Evolutionary conservation across 2,888 invertebrate genomes (phyloP), one percentile per base, ranked within the genome.

Genomic region (Ceramica pisi): DNA sequence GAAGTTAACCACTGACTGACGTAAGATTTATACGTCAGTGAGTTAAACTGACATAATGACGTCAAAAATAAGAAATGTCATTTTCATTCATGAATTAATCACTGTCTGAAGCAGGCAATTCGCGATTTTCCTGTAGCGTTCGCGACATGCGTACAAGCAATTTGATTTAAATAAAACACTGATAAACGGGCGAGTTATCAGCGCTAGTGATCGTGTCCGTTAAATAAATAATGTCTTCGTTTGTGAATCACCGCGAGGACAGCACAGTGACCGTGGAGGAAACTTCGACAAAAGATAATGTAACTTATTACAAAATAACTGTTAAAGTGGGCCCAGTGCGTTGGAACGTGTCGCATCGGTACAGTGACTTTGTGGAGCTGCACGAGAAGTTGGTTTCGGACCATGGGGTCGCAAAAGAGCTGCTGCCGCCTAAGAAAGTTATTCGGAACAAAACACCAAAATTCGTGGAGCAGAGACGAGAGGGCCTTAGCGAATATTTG

Each of bases 391-490:
- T 99, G n/a, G 97, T 98, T 0, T 92, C 96, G 5, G 98, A 98
- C 86, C 98, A 98, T 92, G 98, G 98, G 64, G 97, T 98, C 6
- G 97, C 98, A 10, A 98, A 98, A 90, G 98, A 98, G 87, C 96
- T 98, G 73, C 94, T 99, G 21, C 99, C 99, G 16, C 99, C 99
- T 0, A 99, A 99, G 93, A 99, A 99, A 95, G 96, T 98, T 6
- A 97, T 99, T 86, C 98, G 99, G 1, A 99, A 99, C 90, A 98
- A 98, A 92, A 98, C 98, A 80, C 98, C 98, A 0, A 96, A 97
- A 69, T 99, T 99, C 90, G 96, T 99, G 2, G 98, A 98, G 89
- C 98, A 97, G 87, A 97, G 99, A 67, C 97, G 98, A 73, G 96
- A 97, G 79, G 98, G 97, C 21, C 94, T 99, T 53, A 98, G 98